These are phyloP conservation scores for Ceratotherium simum DNA, from an alignment of 2,113 vertebrate species.

Conservation along the genomic window DNA sequence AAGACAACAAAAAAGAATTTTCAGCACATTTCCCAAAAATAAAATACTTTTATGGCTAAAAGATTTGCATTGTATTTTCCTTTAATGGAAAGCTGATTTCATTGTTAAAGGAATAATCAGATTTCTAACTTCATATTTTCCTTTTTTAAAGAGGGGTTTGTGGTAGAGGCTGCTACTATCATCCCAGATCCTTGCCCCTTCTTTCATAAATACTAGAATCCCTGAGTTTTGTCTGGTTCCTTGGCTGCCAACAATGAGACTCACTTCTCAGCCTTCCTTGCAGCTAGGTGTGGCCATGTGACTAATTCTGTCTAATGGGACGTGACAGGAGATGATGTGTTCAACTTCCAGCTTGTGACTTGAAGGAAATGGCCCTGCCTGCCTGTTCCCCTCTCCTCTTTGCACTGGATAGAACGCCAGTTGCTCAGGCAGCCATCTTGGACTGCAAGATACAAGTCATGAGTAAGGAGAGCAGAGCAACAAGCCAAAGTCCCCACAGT, in stretches of 20 bases:
- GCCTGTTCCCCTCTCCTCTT: background rate
- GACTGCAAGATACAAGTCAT: background rate
- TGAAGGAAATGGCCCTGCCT: background rate
- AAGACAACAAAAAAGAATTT: background rate
- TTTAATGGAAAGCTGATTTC: background rate
- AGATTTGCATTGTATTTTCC: background rate
- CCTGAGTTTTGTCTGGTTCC: background rate
- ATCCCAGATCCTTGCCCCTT: background rate
- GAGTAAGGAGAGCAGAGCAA: background rate
- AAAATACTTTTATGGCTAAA: background rate
- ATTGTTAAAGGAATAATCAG: background rate
- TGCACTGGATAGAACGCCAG: background rate
- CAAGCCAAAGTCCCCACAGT: background rate
- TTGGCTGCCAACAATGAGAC: background rate
- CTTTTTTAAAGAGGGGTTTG: background rate
- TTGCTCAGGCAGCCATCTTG: background rate
- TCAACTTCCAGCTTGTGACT: background rate
- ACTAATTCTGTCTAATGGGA: background rate
- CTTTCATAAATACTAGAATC: background rate
- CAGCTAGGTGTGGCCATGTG: background rate
- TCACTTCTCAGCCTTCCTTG: background rate
- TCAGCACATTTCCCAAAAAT: background rate
- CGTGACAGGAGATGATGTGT: background rate
- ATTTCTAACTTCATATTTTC: background rate
- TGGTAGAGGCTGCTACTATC: background rate